Evolutionary conservation across 2,888 invertebrate genomes (phyloP), one percentile per base, ranked within the genome.

Genomic region (Morpho deidamia): DNA sequence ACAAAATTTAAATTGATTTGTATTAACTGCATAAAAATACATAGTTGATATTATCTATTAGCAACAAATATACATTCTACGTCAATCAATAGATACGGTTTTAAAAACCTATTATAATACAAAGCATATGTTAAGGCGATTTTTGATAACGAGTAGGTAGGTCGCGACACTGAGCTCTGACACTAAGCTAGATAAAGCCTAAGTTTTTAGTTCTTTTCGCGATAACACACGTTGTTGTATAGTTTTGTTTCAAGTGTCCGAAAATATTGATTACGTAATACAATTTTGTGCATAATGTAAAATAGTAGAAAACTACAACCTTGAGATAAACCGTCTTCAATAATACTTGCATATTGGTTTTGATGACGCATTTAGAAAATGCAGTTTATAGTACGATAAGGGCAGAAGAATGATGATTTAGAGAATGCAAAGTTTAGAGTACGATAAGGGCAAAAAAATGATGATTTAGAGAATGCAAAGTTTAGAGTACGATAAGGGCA

Each of bases 151-250:
- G 40, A 53, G 64, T 64, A 65, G 65, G 57, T 68, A 65, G 69
- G 69, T 70, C 71, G 60, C 52, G 60, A 53, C 56, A 60, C 54
- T 60, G 70, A 71, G 65, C 68, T 67, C 63, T 68, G 73, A 71
- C 72, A 68, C 72, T 67, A 66, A 68, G 65, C 72, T 72, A 72
- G 74, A 74, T 72, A 75, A 72, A 65, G 66, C 66, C 70, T 74
- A 78, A 78, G 68, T 72, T 70, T 78, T 81, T 78, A 81, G 78
- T 77, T 74, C 69, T 73, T 65, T 61, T 51, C 38, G 46, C 59
- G 68, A 67, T 66, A 65, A 64, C 60, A 51, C 44, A 51, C 40
- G 12, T 44, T 44, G 50, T 52, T 62, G 46, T 48, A 45, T 37
- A 38, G 33, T 35, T 55, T 47, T 35, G 47, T 34, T 41, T 12